These are phyloP conservation scores for Globodera rostochiensis DNA, from an alignment of 1,140 invertebrate species.

Conservation along the genomic window DNA sequence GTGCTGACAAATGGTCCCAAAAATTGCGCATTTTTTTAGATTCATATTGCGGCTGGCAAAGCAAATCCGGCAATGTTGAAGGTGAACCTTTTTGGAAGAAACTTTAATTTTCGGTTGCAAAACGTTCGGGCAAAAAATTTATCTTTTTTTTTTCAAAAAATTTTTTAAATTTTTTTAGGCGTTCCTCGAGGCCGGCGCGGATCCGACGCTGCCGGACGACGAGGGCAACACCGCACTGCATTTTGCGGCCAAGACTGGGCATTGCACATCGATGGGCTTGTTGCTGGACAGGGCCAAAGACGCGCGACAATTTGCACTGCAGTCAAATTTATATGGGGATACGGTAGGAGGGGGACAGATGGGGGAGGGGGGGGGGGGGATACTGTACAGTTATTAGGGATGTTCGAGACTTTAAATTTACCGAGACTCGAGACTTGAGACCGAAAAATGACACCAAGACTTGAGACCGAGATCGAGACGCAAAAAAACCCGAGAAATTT, in stretches of 20 bases:
- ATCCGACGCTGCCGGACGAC: conserved; percentile 67
- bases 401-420: no score
- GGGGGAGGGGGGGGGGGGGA: no score
- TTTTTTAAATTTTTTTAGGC: conserved; percentile 27
- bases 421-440: no score
- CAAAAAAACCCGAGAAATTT: no score
- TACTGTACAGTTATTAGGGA: conserved; percentile 57
- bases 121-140: no score
- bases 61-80: conserved; percentile 67
- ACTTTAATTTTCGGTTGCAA: no score
- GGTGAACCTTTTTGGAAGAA: conserved; percentile 27
- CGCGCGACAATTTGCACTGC: conserved; percentile 38
- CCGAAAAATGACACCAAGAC: no score
- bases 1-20: background rate
- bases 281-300: conserved; percentile 53
- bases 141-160: no score
- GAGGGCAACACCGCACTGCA: conserved; percentile 68
- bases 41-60: conserved; percentile 68
- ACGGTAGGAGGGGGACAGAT: conserved; percentile 44
- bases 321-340: conserved; percentile 68
- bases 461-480: no score
- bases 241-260: conserved; percentile 69
- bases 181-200: conserved; percentile 22
- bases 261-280: conserved; percentile 66
- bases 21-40: conserved; percentile 23